Percentiles rank a stretch among this genome's conserved stretches.
Evolutionary conservation across 2,113 vertebrate genomes (phyloP).

Genomic region (Nesoenas mayeri): DNA sequence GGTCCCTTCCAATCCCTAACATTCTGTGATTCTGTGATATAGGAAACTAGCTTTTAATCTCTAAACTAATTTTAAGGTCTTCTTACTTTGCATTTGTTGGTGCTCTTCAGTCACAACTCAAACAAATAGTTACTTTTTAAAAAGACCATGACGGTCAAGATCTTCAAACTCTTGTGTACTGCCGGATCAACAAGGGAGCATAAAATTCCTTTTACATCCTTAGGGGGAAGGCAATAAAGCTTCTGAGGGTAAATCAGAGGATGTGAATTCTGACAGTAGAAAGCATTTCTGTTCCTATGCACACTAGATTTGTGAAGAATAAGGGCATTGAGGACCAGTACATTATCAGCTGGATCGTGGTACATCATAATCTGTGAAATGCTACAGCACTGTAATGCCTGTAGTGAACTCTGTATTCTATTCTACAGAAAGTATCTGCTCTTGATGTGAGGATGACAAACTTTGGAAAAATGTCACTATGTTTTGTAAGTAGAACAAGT

Average conservation of each 20-base stretch:
- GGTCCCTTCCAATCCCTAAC: too few relatives aligned
- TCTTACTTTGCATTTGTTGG: background rate
- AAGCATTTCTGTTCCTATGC: background rate
- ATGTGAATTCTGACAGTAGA: background rate
- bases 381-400: background rate
- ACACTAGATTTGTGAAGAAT: background rate
- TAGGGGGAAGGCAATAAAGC: background rate
- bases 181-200: background rate
- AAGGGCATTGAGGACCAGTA: background rate
- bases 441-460: too few relatives aligned
- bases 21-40: too few relatives aligned
- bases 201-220: background rate
- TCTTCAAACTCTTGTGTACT: background rate
- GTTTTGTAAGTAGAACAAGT: background rate
- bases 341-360: background rate
- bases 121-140: background rate
- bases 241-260: background rate
- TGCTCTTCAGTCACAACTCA: background rate
- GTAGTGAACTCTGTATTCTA: background rate
- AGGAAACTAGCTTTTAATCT: background rate
- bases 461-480: background rate
- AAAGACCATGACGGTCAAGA: background rate
- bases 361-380: background rate
- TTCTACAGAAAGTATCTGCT: background rate
- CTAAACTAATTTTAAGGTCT: background rate